Evolutionary conservation across 2,113 vertebrate species (phyloP).

Genomic region (Gopherus evgoodei): DNA sequence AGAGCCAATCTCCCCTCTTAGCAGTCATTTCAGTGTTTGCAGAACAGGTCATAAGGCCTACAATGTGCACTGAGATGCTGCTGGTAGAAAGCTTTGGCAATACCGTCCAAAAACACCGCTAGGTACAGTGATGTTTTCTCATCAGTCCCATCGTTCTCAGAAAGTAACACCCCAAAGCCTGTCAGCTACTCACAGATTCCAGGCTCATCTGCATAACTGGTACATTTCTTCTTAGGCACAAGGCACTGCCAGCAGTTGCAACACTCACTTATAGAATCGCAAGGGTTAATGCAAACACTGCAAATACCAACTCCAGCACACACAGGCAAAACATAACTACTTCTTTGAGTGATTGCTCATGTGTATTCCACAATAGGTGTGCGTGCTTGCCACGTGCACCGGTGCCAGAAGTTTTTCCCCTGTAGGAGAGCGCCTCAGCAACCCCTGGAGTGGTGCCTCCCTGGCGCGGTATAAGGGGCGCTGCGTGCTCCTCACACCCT

Average conservation of each 20-base stretch:
- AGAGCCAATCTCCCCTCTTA: neutral
- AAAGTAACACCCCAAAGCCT: neutral
- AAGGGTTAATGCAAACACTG: neutral
- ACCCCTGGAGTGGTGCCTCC: too few relatives aligned
- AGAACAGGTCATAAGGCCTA: neutral
- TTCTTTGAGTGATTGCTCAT: too few relatives aligned
- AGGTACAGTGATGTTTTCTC: neutral
- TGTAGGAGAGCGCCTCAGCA: too few relatives aligned
- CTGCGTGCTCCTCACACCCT: too few relatives aligned
- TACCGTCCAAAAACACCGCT: neutral
- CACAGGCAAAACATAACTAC: neutral
- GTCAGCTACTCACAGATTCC: neutral
- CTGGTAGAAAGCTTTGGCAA: neutral
- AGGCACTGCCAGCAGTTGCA: neutral
- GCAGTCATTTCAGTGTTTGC: neutral
- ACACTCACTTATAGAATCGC: too few relatives aligned
- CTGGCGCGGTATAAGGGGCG: too few relatives aligned
- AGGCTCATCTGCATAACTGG: too few relatives aligned
- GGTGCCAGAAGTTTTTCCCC: too few relatives aligned
- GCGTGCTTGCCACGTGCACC: too few relatives aligned
- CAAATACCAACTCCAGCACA: neutral
- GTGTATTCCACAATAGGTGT: too few relatives aligned
- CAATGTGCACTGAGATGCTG: neutral
- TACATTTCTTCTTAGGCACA: neutral
- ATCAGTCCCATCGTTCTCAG: neutral